Base-by-base conservation (phyloP, 2,113 vertebrate genomes). In the Anser cygnoides region DNA sequence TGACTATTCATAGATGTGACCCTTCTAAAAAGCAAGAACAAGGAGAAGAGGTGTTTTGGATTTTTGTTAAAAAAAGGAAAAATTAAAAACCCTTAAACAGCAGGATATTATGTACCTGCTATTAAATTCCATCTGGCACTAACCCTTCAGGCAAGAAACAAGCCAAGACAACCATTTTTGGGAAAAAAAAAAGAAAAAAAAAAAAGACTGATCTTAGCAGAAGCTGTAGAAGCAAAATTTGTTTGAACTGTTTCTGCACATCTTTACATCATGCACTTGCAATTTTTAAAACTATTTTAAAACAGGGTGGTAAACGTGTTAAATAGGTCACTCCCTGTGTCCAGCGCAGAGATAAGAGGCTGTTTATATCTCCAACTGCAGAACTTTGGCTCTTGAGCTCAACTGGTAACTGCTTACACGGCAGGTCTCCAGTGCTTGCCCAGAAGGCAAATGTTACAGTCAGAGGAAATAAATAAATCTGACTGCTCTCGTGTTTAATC, bases 381-480 rank as follows among this genome's bases (percentile, higher is more conserved):
- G 89, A 96, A 81, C 79, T 95, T 96, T 63, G 88, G 68, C 75
- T 95, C 80, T 80, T 86, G 68, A 94, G 83, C 61, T 95, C 85
- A 77, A 71, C 67, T 90, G 88, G 88, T 97, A 93, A 92, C 75
- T 93, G 86, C 87, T 96, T 93, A 79, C 77, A 84, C 3, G 21
- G 89, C 91, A 97, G 57, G 58, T 87, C 81, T 89, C 57, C 66
- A 68, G 52, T 72, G 61, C 77, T 87, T 89, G 73, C 70, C 91
- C 57, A 87, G 87, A 84, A 95, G 92, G 84, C 77, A 75, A 93
- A 75, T 44, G 81, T 72, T 95, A 67, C 43, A 81, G 46, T 52
- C 86, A 87, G 66, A 95, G 49, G 65, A 92, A 93, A 92, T 92
- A 96, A 93, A 95, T 84, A 95, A 91, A 95, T 91, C 52, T 95